A percentile compares a stretch with the other conserved stretches of the same genome.
Evolutionary conservation across 2,113 vertebrate species (phyloP).

Genomic region (Notarius lentiginosus): DNA sequence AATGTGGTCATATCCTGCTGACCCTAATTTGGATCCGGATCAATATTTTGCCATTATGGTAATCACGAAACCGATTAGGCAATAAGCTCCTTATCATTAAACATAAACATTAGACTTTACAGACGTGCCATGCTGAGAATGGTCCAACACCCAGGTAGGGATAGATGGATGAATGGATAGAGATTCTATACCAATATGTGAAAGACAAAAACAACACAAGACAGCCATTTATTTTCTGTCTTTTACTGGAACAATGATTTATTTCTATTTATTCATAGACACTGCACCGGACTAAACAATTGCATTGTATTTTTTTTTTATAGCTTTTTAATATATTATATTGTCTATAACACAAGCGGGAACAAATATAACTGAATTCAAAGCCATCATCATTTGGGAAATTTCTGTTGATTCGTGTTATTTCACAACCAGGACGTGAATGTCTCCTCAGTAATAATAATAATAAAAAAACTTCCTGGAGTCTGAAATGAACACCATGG

Average conservation of each 20-base stretch:
- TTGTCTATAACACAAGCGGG: slow-evolving; percentile 67
- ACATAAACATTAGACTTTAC: neutral
- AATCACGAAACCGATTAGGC: neutral
- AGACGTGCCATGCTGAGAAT: neutral
- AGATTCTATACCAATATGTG: neutral
- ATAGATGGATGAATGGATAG: neutral
- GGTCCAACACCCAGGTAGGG: neutral
- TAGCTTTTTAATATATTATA: slow-evolving; percentile 54
- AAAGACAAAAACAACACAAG: slow-evolving; percentile 29
- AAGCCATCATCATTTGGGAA: slow-evolving; percentile 37
- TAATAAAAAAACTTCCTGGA: slow-evolving; percentile 1
- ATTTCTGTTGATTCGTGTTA: slow-evolving; percentile 48
- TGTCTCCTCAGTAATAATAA: slow-evolving; percentile 26
- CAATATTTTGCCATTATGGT: neutral
- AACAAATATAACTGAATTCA: slow-evolving; percentile 61
- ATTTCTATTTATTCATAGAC: slow-evolving; percentile 68
- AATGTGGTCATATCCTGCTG: neutral
- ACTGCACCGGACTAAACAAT: slow-evolving; percentile 66
- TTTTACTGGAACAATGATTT: slow-evolving; percentile 65
- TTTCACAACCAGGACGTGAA: slow-evolving; percentile 52
- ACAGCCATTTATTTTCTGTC: slow-evolving; percentile 34
- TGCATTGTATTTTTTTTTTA: slow-evolving; percentile 54
- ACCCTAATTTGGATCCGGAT: neutral
- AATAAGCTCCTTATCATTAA: neutral
- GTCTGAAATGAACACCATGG: slow-evolving; percentile 26